Percentiles rank a stretch among this genome's conserved stretches.
Evolutionary conservation across 23 tunicate species (phyloP).

Genomic region (Clavelina lepadiformis): DNA sequence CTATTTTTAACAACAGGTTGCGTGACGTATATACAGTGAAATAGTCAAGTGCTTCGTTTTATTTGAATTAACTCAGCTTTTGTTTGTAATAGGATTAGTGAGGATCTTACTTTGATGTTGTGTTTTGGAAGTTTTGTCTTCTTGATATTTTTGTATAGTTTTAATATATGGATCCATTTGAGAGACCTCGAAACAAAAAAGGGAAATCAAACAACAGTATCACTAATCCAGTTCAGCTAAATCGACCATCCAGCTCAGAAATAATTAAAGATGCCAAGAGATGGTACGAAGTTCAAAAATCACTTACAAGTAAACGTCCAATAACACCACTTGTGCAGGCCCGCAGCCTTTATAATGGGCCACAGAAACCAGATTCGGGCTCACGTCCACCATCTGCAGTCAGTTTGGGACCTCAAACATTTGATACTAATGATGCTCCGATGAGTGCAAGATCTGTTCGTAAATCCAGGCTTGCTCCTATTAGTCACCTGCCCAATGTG

Average conservation of each 20-base stretch:
- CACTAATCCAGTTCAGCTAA: neutral
- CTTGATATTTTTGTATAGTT: no score
- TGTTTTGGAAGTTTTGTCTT: no score
- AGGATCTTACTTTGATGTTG: no score
- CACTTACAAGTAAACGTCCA: slow-evolving; percentile 66
- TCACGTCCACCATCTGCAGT: slow-evolving; percentile 82
- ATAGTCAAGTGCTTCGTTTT: no score
- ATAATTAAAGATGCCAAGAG: slow-evolving; percentile 77
- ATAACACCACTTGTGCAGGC: slow-evolving; percentile 55
- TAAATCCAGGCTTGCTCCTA: slow-evolving; percentile 61
- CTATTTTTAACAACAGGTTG: no score
- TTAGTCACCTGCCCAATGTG: slow-evolving; percentile 9
- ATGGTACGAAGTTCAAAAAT: slow-evolving; percentile 35
- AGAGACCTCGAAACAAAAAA: no score
- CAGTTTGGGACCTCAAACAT: slow-evolving; percentile 37
- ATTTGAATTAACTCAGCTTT: no score
- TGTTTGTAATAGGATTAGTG: no score
- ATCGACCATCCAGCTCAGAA: slow-evolving; percentile 53
- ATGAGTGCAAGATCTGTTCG: slow-evolving; percentile 42
- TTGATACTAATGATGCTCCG: slow-evolving; percentile 63
- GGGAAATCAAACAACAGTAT: no score
- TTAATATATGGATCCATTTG: no score
- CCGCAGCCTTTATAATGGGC: slow-evolving; percentile 56
- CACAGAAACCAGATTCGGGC: neutral
- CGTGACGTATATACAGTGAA: no score